Evolutionary conservation across 1,140 invertebrate species (phyloP), one percentile per base, ranked within the genome.

Genomic region (Meloidogyne exigua): DNA sequence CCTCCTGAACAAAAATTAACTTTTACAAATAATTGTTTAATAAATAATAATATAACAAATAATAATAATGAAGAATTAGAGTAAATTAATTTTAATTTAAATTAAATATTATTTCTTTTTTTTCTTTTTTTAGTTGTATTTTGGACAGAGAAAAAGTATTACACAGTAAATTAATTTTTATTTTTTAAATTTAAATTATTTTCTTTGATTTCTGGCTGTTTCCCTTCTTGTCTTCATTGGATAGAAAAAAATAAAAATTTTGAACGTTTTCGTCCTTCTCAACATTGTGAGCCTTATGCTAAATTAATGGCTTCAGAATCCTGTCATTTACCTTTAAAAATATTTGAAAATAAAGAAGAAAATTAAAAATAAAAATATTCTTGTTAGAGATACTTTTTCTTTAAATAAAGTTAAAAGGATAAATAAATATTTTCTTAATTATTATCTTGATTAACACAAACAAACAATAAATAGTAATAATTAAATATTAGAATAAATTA

Each of bases 11-110:
- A 44, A 71, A 71, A 71, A 32, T 71, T 71, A 10, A 71, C 69
- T n/a, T 71, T 71, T 62, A 71, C 69, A 7, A 36, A 71, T 62
- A 36, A 71, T 49, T 71, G 69, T 71, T 18, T 57, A n/a, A n/a
- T n/a, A n/a, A n/a, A n/a, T n/a, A 57, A 57, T 57, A 57, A 57
- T n/a, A n/a, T n/a, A 9, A 57, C n/a, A n/a, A 57, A 57, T 7
- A 57, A 57, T 49, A 15, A 49, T n/a, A n/a, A 57, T 9, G n/a
- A 57, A n/a, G 49, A 57, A 57, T 57, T 57, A 57, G 49, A 57
- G 49, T 57, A 57, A 57, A 32, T 32, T 3, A 32, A 7, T 65
- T 23, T 32, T 32, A 9, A 9, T 65, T 32, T 23, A 7, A 23
- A 23, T 25, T 23, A 23, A 25, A 32, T 23, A 67, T n/a, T n/a